Percentiles rank a stretch among this genome's conserved stretches.
Conservation (phyloP, 2,113 vertebrate genomes). For the Falco punctatus region DNA sequence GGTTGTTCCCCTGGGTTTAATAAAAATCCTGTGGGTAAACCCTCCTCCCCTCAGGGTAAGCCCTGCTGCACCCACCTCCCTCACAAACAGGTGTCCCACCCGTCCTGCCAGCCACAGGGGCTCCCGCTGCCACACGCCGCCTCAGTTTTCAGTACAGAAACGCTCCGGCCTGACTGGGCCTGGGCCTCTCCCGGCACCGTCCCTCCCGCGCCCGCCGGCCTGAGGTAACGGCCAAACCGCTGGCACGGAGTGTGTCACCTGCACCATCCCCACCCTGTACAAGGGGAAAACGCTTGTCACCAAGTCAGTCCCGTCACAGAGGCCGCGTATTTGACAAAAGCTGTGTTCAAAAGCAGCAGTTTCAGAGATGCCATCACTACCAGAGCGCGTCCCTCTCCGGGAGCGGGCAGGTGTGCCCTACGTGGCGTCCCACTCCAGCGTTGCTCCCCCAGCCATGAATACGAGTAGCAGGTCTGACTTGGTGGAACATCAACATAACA, state of each 20-base stretch:
- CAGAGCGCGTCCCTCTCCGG: background rate
- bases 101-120: background rate
- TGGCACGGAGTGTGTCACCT: fast-evolving
- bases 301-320: background rate
- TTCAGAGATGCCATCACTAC: background rate
- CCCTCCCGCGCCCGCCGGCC: fast-evolving
- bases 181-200: background rate
- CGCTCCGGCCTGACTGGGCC: too few species aligned
- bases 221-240: too few species aligned
- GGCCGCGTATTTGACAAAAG: background rate
- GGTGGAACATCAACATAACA: background rate
- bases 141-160: background rate
- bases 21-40: background rate
- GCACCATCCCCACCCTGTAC: background rate
- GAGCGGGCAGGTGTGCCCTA: background rate
- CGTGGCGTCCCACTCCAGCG: background rate
- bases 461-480: background rate
- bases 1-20: background rate
- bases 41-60: too few species aligned
- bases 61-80: background rate
- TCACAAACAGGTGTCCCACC: too few species aligned
- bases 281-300: background rate
- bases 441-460: background rate
- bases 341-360: background rate
- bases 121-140: background rate